These are phyloP conservation scores for Nowickia ferox DNA, from an alignment of 2,888 invertebrate genomes.

Conservation along the genomic window DNA sequence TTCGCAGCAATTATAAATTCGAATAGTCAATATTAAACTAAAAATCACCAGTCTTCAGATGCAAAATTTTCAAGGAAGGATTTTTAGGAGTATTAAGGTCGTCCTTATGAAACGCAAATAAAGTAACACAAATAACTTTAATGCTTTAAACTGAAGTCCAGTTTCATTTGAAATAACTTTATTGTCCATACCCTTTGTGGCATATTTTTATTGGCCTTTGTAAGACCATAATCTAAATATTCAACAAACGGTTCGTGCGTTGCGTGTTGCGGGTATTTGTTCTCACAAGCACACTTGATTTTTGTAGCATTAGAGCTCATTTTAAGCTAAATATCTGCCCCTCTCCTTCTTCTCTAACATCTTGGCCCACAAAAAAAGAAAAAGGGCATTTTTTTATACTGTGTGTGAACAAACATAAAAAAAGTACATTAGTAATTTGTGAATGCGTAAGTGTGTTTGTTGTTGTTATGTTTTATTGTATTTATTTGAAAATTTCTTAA, in stretches of 20 bases:
- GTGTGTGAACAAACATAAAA: conserved; percentile 13
- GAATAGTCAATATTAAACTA: no score
- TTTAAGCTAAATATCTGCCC: neutral
- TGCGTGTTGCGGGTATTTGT: neutral
- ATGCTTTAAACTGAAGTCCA: neutral
- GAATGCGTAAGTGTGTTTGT: neutral
- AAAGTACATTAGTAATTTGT: conserved; percentile 36
- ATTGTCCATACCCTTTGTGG: no score
- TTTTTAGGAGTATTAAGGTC: no score
- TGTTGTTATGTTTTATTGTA: conserved; percentile 31
- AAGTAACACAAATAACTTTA: no score
- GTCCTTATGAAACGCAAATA: no score
- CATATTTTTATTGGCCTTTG: neutral
- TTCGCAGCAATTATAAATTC: no score
- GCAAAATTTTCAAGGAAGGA: no score
- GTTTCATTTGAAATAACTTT: neutral
- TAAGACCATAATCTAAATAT: conserved; percentile 12
- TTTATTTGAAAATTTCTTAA: conserved; percentile 70
- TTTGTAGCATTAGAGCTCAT: neutral
- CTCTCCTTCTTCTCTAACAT: neutral
- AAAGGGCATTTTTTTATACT: conserved; percentile 11
- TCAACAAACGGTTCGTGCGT: neutral
- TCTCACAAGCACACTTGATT: conserved; percentile 55
- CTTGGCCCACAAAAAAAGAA: neutral
- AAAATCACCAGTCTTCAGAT: no score